Evolutionary conservation across 2,888 invertebrate species (phyloP), one percentile per base, ranked within the genome.

Genomic region (Cotesia congregata): DNA sequence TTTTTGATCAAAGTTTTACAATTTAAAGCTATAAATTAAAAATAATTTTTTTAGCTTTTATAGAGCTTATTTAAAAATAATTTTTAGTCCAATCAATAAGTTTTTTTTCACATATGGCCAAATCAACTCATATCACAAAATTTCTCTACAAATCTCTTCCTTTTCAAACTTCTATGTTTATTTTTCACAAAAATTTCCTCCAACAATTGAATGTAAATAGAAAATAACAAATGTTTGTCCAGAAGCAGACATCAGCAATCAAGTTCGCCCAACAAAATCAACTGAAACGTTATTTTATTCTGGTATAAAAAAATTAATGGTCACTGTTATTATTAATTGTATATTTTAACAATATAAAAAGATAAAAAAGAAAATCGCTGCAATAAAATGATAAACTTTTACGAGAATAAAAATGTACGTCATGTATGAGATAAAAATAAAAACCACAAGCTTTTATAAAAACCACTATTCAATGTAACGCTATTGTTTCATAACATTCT

Each of bases 401-500:
- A 30, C 60, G 30, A 70, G 30, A 50, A 70, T n/a, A 70, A 50
- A 50, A 50, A 50, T 50, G 50, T 7, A 50, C 50, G 50, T 50
- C 50, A 50, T 50, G 50, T 12, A 50, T 50, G 59, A n/a, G 50
- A 59, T 70, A 20, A 70, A 61, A 61, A 60, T 30, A 72, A 72
- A 62, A 62, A 72, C 62, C 62, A 7, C 62, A 17, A 40, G 71
- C 50, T 50, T 50, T 50, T 50, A 50, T 50, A 50, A 50, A 50
- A 50, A 50, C 71, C 15, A 72, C 62, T 40, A 39, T 72, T 62
- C 71, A 62, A 38, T 15, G 62, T 72, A 50, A 50, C 62, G 39
- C 39, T 61, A 72, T 62, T 72, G 62, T 72, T 72, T 62, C 41
- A 72, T 61, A 72, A 39, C 61, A n/a, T 72, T 17, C 38, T 72